Evolutionary conservation across 2,888 invertebrate species (phyloP), one percentile per base, ranked within the genome.

Genomic region (Acanthosepion pharaonis): DNA sequence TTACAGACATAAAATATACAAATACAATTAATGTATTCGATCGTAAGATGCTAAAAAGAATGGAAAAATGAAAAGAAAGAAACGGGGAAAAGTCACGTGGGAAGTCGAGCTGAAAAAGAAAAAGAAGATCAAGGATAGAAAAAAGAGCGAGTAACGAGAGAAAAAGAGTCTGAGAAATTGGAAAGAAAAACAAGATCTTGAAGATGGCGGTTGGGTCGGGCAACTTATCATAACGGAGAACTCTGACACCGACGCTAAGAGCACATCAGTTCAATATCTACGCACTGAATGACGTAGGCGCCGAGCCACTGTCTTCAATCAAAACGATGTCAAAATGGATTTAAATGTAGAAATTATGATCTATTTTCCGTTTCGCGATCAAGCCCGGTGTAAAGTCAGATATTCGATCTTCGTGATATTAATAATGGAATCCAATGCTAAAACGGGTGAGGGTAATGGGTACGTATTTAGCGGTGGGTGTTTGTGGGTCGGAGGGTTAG

Each of bases 271-370:
- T 78, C 78, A 18, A 78, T 33, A 33, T n/a, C 33, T 33, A 5
- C 11, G 78, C 78, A n/a, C 78, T 18, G n/a, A 18, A 3, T 33
- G n/a, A 78, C 78, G 15, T n/a, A n/a, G 9, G 78, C 33, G n/a
- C 78, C 18, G 23, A 55, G 5, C 6, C 59, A 59, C 59, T 5
- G 59, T 4, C 59, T 23, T 20, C 59, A 59, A 59, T 59, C n/a
- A 78, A 78, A 78, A n/a, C 33, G 78, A 78, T 15, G n/a, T n/a
- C n/a, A 78, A 78, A 78, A 78, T 78, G 78, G n/a, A 78, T 28
- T 78, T 78, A 11, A 78, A 78, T 78, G 78, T 78, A 78, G n/a
- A 78, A 78, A 78, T 78, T 78, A 78, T 78, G 78, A 78, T 78
- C 78, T 78, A 78, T 78, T 78, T 78, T 78, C 20, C 59, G 59